phyloP scores from a whole-genome alignment of 1,140 invertebrate genomes.

The Sitophilus oryzae region DNA sequence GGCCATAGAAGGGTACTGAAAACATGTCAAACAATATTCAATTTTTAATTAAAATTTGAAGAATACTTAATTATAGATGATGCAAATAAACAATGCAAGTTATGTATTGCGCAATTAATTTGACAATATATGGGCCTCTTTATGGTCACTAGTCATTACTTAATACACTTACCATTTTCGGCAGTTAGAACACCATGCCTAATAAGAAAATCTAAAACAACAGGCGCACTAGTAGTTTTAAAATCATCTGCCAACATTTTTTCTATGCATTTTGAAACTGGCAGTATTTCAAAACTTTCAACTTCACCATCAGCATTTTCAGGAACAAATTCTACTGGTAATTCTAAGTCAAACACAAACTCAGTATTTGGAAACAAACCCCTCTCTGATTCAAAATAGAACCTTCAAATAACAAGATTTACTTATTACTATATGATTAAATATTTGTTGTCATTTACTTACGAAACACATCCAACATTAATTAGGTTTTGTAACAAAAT shows the following conservation, averaged over 20 bases:
- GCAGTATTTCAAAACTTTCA: conserved; percentile 77
- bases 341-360: conserved; percentile 90
- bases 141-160: no score
- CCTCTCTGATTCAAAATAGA: conserved; percentile 86
- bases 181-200: conserved; percentile 82
- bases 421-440: neutral
- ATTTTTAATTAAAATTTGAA: no score
- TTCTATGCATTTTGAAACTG: conserved; percentile 73
- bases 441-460: conserved; percentile 35
- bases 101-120: no score
- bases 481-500: conserved; percentile 68
- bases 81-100: no score
- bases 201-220: conserved; percentile 86
- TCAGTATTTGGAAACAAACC: conserved; percentile 91
- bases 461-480: conserved; percentile 78
- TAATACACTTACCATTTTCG: conserved; percentile 78
- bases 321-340: conserved; percentile 83
- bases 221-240: conserved; percentile 87
- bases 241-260: conserved; percentile 76
- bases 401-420: conserved; percentile 48
- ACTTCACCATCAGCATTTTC: conserved; percentile 90
- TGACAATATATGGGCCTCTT: no score
- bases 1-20: no score
- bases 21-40: no score
- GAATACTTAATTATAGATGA: no score